Conservation (phyloP, 2,888 invertebrate genomes). For the Deilephila elpenor region DNA sequence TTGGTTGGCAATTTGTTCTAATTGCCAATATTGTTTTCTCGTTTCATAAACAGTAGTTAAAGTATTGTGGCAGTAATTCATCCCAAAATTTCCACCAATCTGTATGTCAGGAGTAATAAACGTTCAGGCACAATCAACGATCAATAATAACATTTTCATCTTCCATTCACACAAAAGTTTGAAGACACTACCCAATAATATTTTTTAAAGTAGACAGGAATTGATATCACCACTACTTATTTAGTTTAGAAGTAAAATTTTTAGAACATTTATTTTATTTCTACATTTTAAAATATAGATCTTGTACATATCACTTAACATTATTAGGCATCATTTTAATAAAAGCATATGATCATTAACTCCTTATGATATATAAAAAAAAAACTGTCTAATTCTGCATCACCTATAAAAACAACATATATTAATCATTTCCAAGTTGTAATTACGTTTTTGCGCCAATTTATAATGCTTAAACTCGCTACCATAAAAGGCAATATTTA, state of each 20-base stretch:
- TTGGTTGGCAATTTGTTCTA: too few relatives aligned
- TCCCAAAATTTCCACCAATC: too few relatives aligned
- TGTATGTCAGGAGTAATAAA: too few relatives aligned
- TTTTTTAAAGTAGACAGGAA: conserved; percentile 7
- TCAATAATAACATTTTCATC: background rate
- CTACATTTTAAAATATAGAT: too few relatives aligned
- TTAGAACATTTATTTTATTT: background rate
- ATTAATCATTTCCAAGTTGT: background rate
- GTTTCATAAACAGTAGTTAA: too few relatives aligned
- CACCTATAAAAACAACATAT: too few relatives aligned
- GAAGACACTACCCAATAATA: background rate
- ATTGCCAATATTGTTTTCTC: too few relatives aligned
- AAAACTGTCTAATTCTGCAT: background rate
- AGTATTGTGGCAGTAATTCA: too few relatives aligned
- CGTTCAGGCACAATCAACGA: too few relatives aligned
- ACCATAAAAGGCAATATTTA: background rate
- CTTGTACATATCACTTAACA: background rate
- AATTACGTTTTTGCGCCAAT: background rate
- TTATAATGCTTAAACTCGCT: background rate
- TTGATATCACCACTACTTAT: background rate
- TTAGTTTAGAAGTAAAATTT: background rate
- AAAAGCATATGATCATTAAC: background rate
- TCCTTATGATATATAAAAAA: background rate
- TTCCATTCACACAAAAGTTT: background rate
- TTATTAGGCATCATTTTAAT: background rate